phyloP scores from a whole-genome alignment of 2,113 vertebrate genomes.

The Vireo altiloquus region DNA sequence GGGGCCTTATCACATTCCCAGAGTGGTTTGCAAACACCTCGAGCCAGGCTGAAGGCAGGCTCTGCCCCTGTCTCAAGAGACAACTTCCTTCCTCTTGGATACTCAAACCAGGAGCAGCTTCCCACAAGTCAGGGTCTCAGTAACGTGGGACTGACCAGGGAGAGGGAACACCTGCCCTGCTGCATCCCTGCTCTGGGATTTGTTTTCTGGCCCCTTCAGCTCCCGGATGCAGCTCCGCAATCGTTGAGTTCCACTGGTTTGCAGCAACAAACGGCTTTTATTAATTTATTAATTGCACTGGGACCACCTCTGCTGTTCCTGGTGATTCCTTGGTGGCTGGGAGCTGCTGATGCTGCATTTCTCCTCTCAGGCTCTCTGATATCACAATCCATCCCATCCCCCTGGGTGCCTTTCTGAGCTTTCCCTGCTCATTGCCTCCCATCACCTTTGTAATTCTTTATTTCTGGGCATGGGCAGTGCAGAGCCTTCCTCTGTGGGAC shows the following conservation, averaged over 20 bases:
- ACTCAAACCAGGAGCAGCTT: accelerated
- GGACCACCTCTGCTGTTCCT: background rate
- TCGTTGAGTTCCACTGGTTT: background rate
- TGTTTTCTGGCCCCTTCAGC: background rate
- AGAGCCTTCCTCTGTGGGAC: background rate
- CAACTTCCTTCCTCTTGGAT: background rate
- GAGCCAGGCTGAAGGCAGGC: background rate
- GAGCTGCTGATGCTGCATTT: background rate
- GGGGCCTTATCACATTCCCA: background rate
- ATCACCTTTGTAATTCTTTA: background rate
- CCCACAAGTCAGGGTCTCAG: background rate
- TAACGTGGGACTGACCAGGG: accelerated
- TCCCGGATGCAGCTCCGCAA: background rate
- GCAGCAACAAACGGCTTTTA: background rate
- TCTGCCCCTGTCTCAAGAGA: background rate
- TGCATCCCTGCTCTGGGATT: background rate
- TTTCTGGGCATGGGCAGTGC: background rate
- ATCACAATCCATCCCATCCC: background rate
- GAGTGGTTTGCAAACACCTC: background rate
- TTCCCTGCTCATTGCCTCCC: background rate
- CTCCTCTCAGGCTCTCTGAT: background rate
- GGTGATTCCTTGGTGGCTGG: background rate
- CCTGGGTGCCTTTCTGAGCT: background rate
- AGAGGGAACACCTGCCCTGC: background rate
- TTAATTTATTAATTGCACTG: background rate